Conservation (phyloP, 2,888 invertebrate species). For the Diabrotica balteata region DNA sequence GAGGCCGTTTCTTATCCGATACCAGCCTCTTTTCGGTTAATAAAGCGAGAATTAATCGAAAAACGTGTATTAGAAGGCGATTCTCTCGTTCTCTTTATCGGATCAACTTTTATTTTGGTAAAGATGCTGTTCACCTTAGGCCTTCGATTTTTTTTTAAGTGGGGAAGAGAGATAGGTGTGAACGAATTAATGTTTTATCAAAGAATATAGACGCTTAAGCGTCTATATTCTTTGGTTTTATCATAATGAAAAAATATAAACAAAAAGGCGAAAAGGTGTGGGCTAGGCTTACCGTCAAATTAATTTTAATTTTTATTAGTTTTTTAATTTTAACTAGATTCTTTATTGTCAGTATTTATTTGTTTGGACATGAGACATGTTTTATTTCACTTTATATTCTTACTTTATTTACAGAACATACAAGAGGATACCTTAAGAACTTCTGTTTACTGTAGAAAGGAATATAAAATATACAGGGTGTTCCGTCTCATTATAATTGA, state of each 20-base stretch:
- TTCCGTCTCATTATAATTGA: no score
- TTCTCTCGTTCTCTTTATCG: constrained; percentile 25
- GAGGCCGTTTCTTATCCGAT: constrained; percentile 36
- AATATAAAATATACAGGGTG: no score
- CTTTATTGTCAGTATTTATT: not conserved
- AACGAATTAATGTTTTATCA: constrained; percentile 13
- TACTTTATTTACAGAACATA: no score
- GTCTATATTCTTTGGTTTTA: no score
- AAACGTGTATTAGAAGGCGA: constrained; percentile 33
- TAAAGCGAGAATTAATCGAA: constrained; percentile 37
- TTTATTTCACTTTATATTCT: not conserved
- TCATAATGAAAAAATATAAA: constrained; percentile 13
- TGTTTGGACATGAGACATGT: not conserved
- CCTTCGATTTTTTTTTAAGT: constrained; percentile 24
- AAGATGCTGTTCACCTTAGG: constrained; percentile 19
- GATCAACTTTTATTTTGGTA: constrained; percentile 27
- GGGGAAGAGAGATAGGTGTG: constrained; percentile 24
- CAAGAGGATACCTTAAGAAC: no score
- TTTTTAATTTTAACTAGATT: not conserved
- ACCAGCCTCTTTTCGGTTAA: constrained; percentile 32
- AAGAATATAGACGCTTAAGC: no score
- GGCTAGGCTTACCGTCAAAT: no score
- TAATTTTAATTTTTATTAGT: not conserved
- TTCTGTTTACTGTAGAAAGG: no score
- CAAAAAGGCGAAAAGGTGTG: not conserved